phyloP scores from a whole-genome alignment of 2,113 vertebrate genomes.

The Rhynchomys soricoides region DNA sequence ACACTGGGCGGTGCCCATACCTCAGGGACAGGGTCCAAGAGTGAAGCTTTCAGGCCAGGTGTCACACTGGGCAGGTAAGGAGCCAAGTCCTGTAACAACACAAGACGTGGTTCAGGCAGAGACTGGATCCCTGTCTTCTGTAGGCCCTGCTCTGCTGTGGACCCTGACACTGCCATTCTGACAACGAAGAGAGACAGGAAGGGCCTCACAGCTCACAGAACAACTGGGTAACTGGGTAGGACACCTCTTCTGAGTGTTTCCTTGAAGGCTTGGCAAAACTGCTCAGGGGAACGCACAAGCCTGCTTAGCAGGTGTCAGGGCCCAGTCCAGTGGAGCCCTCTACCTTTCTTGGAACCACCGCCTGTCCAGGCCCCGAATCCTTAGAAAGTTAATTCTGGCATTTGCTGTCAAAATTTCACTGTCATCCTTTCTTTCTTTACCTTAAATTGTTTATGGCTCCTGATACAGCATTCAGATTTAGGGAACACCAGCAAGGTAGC shows the following conservation, averaged over 20 bases:
- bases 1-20: conserved; percentile 66
- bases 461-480: conserved; percentile 47
- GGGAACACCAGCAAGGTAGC: not conserved
- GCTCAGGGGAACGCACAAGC: not conserved
- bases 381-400: conserved; percentile 33
- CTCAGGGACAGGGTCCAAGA: conserved; percentile 98
- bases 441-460: conserved; percentile 54
- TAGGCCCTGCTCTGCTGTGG: accelerated
- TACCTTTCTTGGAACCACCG: not conserved
- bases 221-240: not conserved
- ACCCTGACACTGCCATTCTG: not conserved
- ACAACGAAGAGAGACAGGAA: not conserved
- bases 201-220: not conserved
- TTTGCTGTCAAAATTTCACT: conserved; percentile 42
- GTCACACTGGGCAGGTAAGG: conserved; percentile 98
- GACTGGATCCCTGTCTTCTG: not conserved
- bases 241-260: not conserved
- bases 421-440: conserved; percentile 46
- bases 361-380: not conserved
- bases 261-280: not conserved
- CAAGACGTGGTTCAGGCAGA: not conserved
- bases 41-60: conserved; percentile 95
- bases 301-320: not conserved
- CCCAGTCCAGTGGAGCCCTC: not conserved
- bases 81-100: conserved; percentile 92